phyloP scores from a whole-genome alignment of 37 sponge, comb jelly and placozoan genomes.

The Dysidea cf. avara region DNA sequence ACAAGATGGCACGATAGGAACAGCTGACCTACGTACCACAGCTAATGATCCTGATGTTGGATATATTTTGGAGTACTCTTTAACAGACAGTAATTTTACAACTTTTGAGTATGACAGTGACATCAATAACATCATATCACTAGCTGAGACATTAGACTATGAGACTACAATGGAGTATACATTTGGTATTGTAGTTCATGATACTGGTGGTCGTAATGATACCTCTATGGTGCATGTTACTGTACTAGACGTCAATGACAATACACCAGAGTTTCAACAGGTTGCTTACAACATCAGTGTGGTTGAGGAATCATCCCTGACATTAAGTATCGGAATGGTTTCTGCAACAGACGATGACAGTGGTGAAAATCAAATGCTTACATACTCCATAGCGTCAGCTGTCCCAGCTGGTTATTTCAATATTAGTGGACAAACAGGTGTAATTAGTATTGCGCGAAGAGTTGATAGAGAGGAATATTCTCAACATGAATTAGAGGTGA shows the following conservation, averaged over 20 bases:
- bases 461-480: slow-evolving; percentile 43
- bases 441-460: background rate
- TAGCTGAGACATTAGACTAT: slow-evolving; percentile 23
- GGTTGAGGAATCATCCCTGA: slow-evolving; percentile 33
- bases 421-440: too few species aligned
- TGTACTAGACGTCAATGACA: slow-evolving; percentile 66
- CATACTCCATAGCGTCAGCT: slow-evolving; percentile 40
- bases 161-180: slow-evolving; percentile 23
- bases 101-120: slow-evolving; percentile 28
- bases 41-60: slow-evolving; percentile 60
- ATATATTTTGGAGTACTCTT: slow-evolving; percentile 29
- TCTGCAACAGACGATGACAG: slow-evolving; percentile 55
- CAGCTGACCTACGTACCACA: slow-evolving; percentile 6
- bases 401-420: background rate
- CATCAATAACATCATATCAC: slow-evolving; percentile 28
- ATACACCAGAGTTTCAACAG: slow-evolving; percentile 47
- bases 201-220: slow-evolving; percentile 12
- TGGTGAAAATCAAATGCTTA: slow-evolving; percentile 26
- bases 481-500: slow-evolving; percentile 24
- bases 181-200: slow-evolving; percentile 25
- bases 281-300: slow-evolving; percentile 35
- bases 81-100: slow-evolving; percentile 26
- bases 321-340: slow-evolving; percentile 26
- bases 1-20: background rate
- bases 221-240: slow-evolving; percentile 41